These are phyloP conservation scores for Ferdinandea cuprea DNA, from an alignment of 2,888 invertebrate genomes.

Conservation along the genomic window DNA sequence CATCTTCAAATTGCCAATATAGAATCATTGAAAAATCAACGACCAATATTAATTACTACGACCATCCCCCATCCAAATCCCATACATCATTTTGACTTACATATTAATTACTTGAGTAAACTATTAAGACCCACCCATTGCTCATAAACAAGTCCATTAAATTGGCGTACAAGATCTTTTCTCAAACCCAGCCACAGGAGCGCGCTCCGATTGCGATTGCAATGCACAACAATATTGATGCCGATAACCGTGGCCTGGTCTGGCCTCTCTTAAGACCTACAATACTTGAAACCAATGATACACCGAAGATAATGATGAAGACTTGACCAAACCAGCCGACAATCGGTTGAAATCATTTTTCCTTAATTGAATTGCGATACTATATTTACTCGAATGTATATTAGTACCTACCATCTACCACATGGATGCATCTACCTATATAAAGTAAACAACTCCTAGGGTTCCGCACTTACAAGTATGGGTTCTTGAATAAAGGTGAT, in stretches of 20 bases:
- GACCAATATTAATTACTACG: conserved; percentile 53
- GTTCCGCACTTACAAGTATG: conserved; percentile 41
- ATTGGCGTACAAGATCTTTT: conserved; percentile 45
- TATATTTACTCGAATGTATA: not conserved
- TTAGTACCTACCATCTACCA: not conserved
- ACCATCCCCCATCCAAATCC: conserved; percentile 49
- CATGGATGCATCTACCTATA: conserved; percentile 29
- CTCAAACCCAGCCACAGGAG: conserved; percentile 12
- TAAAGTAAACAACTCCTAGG: conserved; percentile 46
- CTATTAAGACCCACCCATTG: conserved; percentile 57
- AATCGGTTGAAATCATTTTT: conserved; percentile 61
- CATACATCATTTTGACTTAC: conserved; percentile 56
- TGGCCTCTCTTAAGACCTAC: not conserved
- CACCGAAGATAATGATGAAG: conserved; percentile 17
- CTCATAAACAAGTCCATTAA: conserved; percentile 65
- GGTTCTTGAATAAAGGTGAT: conserved; percentile 51
- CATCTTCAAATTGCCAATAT: not conserved
- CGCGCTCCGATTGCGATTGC: not conserved
- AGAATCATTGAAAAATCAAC: conserved; percentile 5
- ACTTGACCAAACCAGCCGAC: conserved; percentile 22
- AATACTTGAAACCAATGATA: conserved; percentile 15
- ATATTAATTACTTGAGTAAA: conserved; percentile 64
- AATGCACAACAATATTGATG: conserved; percentile 35
- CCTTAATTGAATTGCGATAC: conserved; percentile 69
- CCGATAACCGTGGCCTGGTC: not conserved